phyloP scores from a whole-genome alignment of 2,113 vertebrate genomes.

The Scopus umbretta region DNA sequence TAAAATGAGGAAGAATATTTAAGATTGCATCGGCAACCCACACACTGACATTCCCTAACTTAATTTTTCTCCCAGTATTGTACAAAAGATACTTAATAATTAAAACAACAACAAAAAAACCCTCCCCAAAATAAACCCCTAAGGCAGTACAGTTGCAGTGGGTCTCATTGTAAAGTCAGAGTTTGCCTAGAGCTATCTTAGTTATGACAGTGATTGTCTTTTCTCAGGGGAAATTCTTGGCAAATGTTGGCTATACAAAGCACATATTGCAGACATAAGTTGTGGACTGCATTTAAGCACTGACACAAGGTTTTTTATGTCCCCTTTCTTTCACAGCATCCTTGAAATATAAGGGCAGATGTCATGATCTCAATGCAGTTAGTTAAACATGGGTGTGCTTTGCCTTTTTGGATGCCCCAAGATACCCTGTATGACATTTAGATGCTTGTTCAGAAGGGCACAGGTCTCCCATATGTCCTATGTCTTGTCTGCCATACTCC shows the following conservation, averaged over 20 bases:
- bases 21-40: neutral
- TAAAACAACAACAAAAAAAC: neutral
- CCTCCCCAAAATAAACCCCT: neutral
- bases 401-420: neutral
- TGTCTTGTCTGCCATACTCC: neutral
- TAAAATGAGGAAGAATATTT: neutral
- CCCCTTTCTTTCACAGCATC: neutral
- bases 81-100: neutral
- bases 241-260: neutral
- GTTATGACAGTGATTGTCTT: neutral
- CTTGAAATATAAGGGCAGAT: neutral
- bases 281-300: neutral
- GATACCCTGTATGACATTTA: neutral
- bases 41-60: neutral
- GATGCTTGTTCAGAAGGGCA: neutral
- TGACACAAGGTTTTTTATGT: neutral
- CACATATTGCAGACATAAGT: neutral
- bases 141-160: neutral
- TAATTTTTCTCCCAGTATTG: slow-evolving; percentile 30
- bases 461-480: neutral
- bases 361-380: neutral
- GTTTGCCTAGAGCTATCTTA: neutral
- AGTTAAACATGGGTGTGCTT: neutral
- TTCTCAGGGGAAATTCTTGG: neutral
- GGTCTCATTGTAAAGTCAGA: neutral